These are phyloP conservation scores for Panulirus ornatus DNA, from an alignment of 1,140 invertebrate species.

Conservation along the genomic window DNA sequence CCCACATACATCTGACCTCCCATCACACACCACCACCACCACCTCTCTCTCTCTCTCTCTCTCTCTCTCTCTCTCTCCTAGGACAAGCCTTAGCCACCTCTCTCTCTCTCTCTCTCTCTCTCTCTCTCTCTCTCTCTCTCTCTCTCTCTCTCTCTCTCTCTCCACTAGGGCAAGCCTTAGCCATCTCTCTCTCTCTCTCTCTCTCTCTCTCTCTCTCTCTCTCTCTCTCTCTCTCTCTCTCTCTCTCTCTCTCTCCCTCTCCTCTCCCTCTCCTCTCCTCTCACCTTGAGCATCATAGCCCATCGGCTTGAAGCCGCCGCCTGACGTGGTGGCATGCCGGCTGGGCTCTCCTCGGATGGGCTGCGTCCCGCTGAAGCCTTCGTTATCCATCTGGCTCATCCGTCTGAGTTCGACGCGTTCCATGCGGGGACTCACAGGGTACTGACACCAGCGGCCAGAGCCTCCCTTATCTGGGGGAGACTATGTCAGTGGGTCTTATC, in stretches of 20 bases:
- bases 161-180: not conserved
- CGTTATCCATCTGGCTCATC: conserved; percentile 49
- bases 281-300: conserved; percentile 47
- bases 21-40: too few species aligned
- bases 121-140: too few species aligned
- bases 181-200: conserved; percentile 18
- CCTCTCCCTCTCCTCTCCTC: conserved; percentile 10
- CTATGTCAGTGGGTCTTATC: conserved; percentile 4
- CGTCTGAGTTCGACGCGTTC: conserved; percentile 35
- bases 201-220: conserved; percentile 41
- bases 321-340: not conserved
- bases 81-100: too few species aligned
- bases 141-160: not conserved
- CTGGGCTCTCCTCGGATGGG: not conserved
- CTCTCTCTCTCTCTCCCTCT: not conserved
- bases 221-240: conserved; percentile 14
- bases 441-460: conserved; percentile 45
- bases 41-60: not conserved
- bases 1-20: too few species aligned
- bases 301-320: too few species aligned
- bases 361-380: conserved; percentile 23
- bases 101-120: too few species aligned
- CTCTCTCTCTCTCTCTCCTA: conserved; percentile 7
- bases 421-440: conserved; percentile 25
- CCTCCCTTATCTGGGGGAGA: conserved; percentile 45